phyloP scores from a whole-genome alignment of 2,113 vertebrate genomes.

The Orycteropus afer region DNA sequence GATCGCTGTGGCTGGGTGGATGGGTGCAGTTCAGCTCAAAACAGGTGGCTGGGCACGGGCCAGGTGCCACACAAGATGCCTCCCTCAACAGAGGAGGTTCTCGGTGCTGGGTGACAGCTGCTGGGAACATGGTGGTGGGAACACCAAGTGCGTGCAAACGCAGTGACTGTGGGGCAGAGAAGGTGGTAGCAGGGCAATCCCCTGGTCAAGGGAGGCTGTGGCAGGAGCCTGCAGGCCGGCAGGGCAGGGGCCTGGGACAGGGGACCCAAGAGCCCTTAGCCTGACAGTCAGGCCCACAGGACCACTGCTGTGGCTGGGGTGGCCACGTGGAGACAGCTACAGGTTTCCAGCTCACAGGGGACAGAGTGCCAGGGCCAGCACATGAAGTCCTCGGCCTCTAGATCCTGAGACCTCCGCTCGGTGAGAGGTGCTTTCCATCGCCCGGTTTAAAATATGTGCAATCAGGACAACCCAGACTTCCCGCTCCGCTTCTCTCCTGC shows the following conservation, averaged over 20 bases:
- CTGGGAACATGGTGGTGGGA: neutral
- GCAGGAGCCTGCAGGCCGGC: accelerated
- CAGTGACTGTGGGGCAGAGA: accelerated
- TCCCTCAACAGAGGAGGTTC: neutral
- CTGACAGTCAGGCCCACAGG: neutral
- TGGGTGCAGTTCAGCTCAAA: neutral
- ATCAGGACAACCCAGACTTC: conserved; percentile 54
- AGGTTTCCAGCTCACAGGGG: neutral
- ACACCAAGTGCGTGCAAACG: accelerated
- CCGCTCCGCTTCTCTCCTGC: conserved; percentile 59
- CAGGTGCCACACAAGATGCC: accelerated
- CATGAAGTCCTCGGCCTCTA: neutral
- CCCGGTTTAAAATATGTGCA: conserved; percentile 78
- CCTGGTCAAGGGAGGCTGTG: neutral
- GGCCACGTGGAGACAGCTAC: accelerated
- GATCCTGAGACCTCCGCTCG: conserved; percentile 52
- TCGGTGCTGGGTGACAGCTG: accelerated
- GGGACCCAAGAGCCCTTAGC: neutral
- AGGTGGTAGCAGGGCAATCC: accelerated
- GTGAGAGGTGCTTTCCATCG: conserved; percentile 74
- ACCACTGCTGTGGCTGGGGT: too few relatives aligned
- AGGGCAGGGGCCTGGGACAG: neutral
- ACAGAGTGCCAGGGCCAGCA: neutral
- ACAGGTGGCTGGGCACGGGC: accelerated
- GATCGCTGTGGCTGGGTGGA: accelerated